Conservation (phyloP, 2,113 vertebrate species). For the Eulemur rufifrons region DNA sequence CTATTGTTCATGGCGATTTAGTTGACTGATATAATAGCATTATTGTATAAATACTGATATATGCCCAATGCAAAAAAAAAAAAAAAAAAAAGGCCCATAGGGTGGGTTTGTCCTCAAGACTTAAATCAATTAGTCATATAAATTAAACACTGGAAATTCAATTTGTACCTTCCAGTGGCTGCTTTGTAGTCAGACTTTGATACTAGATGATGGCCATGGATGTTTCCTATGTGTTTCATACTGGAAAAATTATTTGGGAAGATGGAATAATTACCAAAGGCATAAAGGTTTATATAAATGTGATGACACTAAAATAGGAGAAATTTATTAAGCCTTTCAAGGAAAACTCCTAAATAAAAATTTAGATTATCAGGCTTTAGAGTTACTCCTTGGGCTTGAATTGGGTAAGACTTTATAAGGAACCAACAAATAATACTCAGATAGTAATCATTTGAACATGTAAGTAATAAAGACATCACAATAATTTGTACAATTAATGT, state of each 20-base stretch:
- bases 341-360: neutral
- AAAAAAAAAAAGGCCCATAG: neutral
- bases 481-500: neutral
- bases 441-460: neutral
- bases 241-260: neutral
- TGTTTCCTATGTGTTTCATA: neutral
- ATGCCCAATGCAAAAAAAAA: neutral
- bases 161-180: neutral
- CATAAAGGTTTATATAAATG: neutral
- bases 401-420: neutral
- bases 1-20: neutral
- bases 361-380: neutral
- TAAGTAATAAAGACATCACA: neutral
- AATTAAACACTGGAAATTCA: neutral
- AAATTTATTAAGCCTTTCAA: neutral
- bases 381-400: neutral
- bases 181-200: neutral
- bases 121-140: neutral
- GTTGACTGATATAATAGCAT: neutral
- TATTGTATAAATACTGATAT: neutral
- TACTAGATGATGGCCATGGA: neutral
- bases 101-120: neutral
- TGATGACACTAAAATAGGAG: neutral
- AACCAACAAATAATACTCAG: neutral
- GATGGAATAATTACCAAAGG: neutral